These are phyloP conservation scores for Orycteropus afer DNA, from an alignment of 2,113 vertebrate genomes.

Conservation along the genomic window DNA sequence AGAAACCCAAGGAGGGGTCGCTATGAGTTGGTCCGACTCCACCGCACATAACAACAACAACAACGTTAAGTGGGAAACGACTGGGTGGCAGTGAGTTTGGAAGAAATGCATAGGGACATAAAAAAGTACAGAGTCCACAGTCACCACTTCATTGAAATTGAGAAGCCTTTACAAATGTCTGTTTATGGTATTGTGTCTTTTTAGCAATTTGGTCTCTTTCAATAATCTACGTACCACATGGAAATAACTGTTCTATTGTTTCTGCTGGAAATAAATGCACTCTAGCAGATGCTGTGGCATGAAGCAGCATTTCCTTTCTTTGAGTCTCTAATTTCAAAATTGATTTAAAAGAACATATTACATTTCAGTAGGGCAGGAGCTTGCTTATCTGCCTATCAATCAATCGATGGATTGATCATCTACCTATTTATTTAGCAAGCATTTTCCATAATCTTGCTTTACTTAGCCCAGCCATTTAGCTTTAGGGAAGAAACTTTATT, in stretches of 20 bases:
- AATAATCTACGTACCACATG: constrained; percentile 70
- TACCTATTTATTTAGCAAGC: neutral
- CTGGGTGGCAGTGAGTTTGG: no score
- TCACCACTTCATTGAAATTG: constrained; percentile 64
- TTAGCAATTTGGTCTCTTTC: constrained; percentile 73
- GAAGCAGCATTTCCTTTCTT: constrained; percentile 44
- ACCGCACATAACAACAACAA: no score
- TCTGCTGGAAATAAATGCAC: constrained; percentile 69
- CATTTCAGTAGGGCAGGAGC: neutral
- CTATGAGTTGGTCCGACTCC: no score
- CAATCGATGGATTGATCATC: neutral
- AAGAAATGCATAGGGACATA: constrained; percentile 60
- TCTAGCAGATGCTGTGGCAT: constrained; percentile 67
- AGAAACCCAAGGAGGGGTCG: no score
- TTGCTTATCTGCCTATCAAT: neutral
- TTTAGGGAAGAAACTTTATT: neutral
- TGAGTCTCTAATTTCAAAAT: constrained; percentile 66
- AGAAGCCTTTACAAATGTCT: constrained; percentile 76
- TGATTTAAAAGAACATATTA: constrained; percentile 53
- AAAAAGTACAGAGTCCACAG: constrained; percentile 68
- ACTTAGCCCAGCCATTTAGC: neutral
- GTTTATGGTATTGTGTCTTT: constrained; percentile 70
- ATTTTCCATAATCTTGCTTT: neutral
- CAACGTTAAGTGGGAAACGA: no score
- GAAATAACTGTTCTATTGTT: constrained; percentile 69